Percentiles rank a stretch among this genome's conserved stretches.
Evolutionary conservation across 1,140 invertebrate genomes (phyloP).

Genomic region (Helicorthomorpha holstii): DNA sequence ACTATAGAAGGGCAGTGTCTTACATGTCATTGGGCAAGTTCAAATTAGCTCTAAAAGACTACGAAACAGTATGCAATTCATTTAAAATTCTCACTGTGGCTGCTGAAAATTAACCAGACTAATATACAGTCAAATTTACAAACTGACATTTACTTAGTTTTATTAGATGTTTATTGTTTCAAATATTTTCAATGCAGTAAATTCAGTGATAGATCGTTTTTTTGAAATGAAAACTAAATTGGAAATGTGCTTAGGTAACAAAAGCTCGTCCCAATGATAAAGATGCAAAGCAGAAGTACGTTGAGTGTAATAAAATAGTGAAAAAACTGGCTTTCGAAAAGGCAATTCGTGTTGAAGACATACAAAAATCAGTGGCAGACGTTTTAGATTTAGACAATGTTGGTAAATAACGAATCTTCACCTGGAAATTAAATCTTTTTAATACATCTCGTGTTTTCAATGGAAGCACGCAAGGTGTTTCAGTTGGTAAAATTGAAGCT

Average conservation of each 20-base stretch:
- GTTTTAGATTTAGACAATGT: constrained; percentile 75
- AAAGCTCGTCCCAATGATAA: constrained; percentile 82
- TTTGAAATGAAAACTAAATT: no score
- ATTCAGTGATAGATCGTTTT: no score
- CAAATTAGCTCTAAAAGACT: constrained; percentile 88
- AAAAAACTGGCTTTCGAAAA: constrained; percentile 89
- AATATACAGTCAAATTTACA: no score
- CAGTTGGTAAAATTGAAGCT: no score
- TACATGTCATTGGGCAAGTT: constrained; percentile 97
- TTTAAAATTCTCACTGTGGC: no score
- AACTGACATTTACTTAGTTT: constrained; percentile 1
- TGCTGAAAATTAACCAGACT: no score
- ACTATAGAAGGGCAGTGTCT: constrained; percentile 76
- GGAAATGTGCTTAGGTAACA: no score
- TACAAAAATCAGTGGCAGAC: constrained; percentile 67
- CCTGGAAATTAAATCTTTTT: neutral
- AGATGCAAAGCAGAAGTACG: constrained; percentile 83
- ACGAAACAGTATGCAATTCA: constrained; percentile 59
- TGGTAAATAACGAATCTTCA: constrained; percentile 40
- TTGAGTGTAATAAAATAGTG: constrained; percentile 91
- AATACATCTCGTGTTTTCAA: neutral
- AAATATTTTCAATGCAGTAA: neutral
- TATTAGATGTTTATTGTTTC: neutral
- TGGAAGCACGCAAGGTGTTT: neutral
- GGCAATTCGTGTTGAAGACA: constrained; percentile 86